Percentiles rank a stretch among this genome's conserved stretches.
Evolutionary conservation across 1,140 invertebrate species (phyloP).

Genomic region (Heliconius nattereri): DNA sequence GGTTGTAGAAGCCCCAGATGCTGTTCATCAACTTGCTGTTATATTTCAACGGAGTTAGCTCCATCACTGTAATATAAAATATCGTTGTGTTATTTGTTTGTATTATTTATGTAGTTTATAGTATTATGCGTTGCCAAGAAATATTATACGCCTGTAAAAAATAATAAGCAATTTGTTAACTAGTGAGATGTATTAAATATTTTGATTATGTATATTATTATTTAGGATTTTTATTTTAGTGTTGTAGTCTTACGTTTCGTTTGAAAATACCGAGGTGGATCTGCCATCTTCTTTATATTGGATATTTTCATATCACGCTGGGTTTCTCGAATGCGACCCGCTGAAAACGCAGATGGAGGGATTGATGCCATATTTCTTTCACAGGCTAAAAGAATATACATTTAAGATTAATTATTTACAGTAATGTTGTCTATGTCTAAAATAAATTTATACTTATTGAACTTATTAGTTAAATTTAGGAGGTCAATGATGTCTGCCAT

Average conservation of each 20-base stretch:
- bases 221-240: not conserved
- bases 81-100: not conserved
- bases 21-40: slow-evolving; percentile 94
- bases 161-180: not conserved
- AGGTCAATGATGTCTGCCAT: not conserved
- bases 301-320: slow-evolving; percentile 71
- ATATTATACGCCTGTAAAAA: not conserved
- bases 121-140: not conserved
- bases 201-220: not conserved
- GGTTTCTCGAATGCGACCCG: slow-evolving; percentile 67
- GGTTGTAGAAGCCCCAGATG: slow-evolving; percentile 94
- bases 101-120: not conserved
- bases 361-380: slow-evolving; percentile 68
- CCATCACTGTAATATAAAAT: slow-evolving; percentile 60
- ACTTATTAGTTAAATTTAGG: not conserved
- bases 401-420: not conserved
- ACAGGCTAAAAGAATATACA: slow-evolving; percentile 57
- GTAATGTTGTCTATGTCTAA: not conserved
- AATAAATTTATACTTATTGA: not conserved
- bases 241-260: slow-evolving; percentile 55
- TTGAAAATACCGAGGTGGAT: slow-evolving; percentile 59
- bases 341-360: slow-evolving; percentile 70
- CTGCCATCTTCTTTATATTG: slow-evolving; percentile 56
- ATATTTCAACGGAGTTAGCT: slow-evolving; percentile 86
- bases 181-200: not conserved